A percentile compares a stretch with the other conserved stretches of the same genome.
Conservation (phyloP, 2,888 invertebrate genomes). For the Folsomia candida region DNA sequence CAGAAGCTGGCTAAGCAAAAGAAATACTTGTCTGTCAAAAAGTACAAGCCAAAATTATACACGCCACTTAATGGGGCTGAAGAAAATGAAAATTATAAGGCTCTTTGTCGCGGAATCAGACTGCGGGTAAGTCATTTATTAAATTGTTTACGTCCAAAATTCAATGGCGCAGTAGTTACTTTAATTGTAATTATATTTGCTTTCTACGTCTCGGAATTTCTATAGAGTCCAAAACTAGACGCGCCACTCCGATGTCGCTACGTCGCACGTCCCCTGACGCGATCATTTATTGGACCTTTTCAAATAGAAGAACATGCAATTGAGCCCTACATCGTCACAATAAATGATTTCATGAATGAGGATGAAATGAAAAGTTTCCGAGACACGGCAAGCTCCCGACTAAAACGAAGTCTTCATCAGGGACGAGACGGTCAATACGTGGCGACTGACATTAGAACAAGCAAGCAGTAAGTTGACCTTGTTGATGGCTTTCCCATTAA, state of each 20-base stretch:
- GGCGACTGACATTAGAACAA: slow-evolving; percentile 51
- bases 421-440: slow-evolving; percentile 49
- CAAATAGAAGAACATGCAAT: slow-evolving; percentile 51
- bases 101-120: slow-evolving; percentile 52
- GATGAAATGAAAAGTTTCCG: slow-evolving; percentile 48
- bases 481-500: slow-evolving; percentile 1
- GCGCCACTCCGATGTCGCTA: slow-evolving; percentile 47
- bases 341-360: slow-evolving; percentile 51
- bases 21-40: slow-evolving; percentile 37
- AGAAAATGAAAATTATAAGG: slow-evolving; percentile 52
- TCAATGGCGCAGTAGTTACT: background rate
- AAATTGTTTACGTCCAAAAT: background rate
- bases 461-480: slow-evolving; percentile 50
- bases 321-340: slow-evolving; percentile 50
- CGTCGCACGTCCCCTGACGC: slow-evolving; percentile 34
- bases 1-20: slow-evolving; percentile 40
- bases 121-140: slow-evolving; percentile 47
- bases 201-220: background rate
- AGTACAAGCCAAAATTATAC: slow-evolving; percentile 45
- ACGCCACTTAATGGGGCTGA: slow-evolving; percentile 41
- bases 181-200: background rate
- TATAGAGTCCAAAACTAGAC: slow-evolving; percentile 47
- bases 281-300: slow-evolving; percentile 50
- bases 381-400: slow-evolving; percentile 45
- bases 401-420: slow-evolving; percentile 50